Base-by-base conservation (phyloP, 1,140 invertebrate genomes). In the Venustaconcha ellipsiformis region DNA sequence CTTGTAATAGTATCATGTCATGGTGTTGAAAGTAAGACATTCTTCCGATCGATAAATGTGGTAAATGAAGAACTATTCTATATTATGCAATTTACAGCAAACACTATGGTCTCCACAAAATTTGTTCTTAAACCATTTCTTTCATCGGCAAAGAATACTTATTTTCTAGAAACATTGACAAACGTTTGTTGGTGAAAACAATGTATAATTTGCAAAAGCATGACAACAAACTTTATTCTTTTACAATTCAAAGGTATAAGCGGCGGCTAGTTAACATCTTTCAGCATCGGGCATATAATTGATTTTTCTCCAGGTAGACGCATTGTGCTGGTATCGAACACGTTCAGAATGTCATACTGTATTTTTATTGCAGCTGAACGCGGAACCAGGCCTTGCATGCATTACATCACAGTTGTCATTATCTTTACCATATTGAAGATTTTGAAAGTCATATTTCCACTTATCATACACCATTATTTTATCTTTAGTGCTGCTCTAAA, bases 101-200 rank as follows among this genome's bases (percentile, higher is more conserved):
- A 78, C 3, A 78, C 26, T 57, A 55, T 78, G 79, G 63, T 80
- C 79, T 30, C 72, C 70, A 71, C 79, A 78, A 55, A 65, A 78
- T 23, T 72, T 59, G n/a, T n/a, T 14, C 76, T 30, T 13, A 78
- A 80, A 5, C 79, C 76, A 63, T 80, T 78, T 69, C 78, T 71
- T 57, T 80, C 76, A 37, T 80, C 72, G 18, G 60, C 70, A 30
- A 2, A 81, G 63, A 14, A 81, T 55, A 62, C 65, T 63, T 72
- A 5, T 67, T 56, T 57, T 80, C 76, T n/a, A 78, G 48, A 59
- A 72, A 78, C 26, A 20, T 15, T 37, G 60, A 65, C 1, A 78
- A 65, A 17, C 79, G 20, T 59, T 75, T 80, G 56, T 80, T 80
- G 2, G 76, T n/a, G 4, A 80, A 60, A 37, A 72, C 26, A 48